These are phyloP conservation scores for Micrasema longulum DNA, from an alignment of 1,140 invertebrate genomes.

Conservation along the genomic window DNA sequence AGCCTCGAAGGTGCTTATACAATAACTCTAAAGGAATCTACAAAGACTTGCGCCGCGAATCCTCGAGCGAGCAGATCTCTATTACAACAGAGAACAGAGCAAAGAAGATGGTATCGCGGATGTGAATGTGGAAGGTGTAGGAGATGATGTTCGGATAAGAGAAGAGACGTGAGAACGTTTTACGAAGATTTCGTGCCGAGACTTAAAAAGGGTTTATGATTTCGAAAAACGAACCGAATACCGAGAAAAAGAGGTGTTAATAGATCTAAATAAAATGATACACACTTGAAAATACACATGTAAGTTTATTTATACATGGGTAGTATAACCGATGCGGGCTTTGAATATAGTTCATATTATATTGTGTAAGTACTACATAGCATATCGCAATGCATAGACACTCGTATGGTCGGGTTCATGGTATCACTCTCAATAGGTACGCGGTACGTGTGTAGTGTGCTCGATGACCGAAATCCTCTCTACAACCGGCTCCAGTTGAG, in stretches of 20 bases:
- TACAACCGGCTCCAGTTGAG: background rate
- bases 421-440: no score
- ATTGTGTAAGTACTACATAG: no score
- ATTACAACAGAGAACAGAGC: conserved; percentile 15
- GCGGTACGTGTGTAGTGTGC: no score
- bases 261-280: no score
- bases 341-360: no score
- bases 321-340: no score
- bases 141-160: conserved; percentile 48
- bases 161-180: conserved; percentile 10
- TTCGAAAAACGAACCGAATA: background rate
- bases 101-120: conserved; percentile 12
- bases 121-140: conserved; percentile 35
- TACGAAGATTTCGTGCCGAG: background rate
- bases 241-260: background rate
- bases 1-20: no score
- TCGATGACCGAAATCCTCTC: background rate
- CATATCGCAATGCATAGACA: no score
- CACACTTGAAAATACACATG: no score
- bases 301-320: no score
- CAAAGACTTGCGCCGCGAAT: background rate
- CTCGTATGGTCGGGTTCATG: no score
- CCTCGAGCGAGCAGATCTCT: conserved; percentile 1
- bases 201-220: conserved; percentile 7
- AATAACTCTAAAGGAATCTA: no score